phyloP scores from a whole-genome alignment of 2,888 invertebrate genomes.

The Zygaena filipendulae region DNA sequence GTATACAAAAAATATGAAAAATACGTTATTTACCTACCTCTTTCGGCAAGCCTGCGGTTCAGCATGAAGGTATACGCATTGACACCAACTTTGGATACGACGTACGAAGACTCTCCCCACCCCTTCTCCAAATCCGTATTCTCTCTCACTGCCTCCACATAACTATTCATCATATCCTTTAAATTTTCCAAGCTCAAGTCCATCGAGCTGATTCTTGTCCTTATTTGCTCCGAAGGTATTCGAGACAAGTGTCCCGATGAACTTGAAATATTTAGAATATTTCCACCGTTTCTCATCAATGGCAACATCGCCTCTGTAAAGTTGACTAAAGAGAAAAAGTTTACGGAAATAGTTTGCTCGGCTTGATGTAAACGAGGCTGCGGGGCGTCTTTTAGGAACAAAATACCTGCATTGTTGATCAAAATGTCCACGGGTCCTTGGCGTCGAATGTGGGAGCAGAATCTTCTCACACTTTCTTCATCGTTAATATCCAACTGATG shows the following conservation, averaged over 20 bases:
- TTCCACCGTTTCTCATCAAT: conserved; percentile 71
- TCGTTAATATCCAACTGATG: conserved; percentile 77
- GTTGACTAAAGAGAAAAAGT: conserved; percentile 40
- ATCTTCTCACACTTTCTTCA: conserved; percentile 61
- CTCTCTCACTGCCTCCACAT: conserved; percentile 65
- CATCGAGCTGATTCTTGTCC: conserved; percentile 48
- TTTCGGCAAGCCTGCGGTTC: conserved; percentile 47
- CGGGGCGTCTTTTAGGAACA: conserved; percentile 41
- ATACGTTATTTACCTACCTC: conserved; percentile 28
- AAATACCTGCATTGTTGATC: conserved; percentile 78
- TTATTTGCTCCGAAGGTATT: conserved; percentile 67
- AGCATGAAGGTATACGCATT: conserved; percentile 76
- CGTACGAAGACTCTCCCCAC: conserved; percentile 75
- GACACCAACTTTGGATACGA: conserved; percentile 79
- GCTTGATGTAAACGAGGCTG: conserved; percentile 38
- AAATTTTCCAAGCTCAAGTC: conserved; percentile 66
- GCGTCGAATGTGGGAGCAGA: conserved; percentile 61
- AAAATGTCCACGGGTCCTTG: conserved; percentile 74
- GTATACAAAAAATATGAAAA: no score
- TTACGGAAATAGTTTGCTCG: conserved; percentile 39
- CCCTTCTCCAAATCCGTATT: conserved; percentile 34
- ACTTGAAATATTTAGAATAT: conserved; percentile 81
- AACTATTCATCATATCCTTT: conserved; percentile 68
- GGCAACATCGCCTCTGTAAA: conserved; percentile 74
- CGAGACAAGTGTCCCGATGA: conserved; percentile 72